These are phyloP conservation scores for Sebastes flavidus DNA, from an alignment of 2,797 vertebrate genomes.

Conservation along the genomic window DNA sequence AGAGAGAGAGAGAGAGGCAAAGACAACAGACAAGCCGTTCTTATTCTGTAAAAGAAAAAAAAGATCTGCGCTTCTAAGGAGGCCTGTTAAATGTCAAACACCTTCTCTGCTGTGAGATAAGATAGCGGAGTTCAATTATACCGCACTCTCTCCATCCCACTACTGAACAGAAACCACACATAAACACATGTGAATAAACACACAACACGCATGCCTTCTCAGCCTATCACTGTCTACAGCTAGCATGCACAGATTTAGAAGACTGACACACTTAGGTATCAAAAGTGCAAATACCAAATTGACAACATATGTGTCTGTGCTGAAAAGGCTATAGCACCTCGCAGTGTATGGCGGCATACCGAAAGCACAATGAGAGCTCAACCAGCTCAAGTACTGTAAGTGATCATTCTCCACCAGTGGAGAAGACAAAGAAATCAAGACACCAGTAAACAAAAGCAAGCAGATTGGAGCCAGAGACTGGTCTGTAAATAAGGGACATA, in stretches of 20 bases:
- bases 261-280: background rate
- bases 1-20: background rate
- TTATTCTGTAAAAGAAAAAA: conserved; percentile 37
- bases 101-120: conserved; percentile 70
- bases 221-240: background rate
- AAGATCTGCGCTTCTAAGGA: conserved; percentile 42
- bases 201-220: background rate
- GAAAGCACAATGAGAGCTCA: background rate
- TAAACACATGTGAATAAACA: background rate
- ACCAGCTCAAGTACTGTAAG: background rate
- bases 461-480: conserved; percentile 19
- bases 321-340: background rate
- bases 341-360: background rate
- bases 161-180: conserved; percentile 4
- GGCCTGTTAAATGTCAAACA: conserved; percentile 77
- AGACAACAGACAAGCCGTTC: conserved; percentile 22
- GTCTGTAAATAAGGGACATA: conserved; percentile 45
- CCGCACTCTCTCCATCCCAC: conserved; percentile 11
- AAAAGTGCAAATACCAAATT: background rate
- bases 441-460: conserved; percentile 28
- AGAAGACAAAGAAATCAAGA: conserved; percentile 25
- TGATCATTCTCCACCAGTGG: background rate
- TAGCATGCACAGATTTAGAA: conserved; percentile 2
- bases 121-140: conserved; percentile 61
- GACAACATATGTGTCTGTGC: background rate